Evolutionary conservation across 2,797 vertebrate species (phyloP), one percentile per base, ranked within the genome.

Genomic region (Esox masquinongy): DNA sequence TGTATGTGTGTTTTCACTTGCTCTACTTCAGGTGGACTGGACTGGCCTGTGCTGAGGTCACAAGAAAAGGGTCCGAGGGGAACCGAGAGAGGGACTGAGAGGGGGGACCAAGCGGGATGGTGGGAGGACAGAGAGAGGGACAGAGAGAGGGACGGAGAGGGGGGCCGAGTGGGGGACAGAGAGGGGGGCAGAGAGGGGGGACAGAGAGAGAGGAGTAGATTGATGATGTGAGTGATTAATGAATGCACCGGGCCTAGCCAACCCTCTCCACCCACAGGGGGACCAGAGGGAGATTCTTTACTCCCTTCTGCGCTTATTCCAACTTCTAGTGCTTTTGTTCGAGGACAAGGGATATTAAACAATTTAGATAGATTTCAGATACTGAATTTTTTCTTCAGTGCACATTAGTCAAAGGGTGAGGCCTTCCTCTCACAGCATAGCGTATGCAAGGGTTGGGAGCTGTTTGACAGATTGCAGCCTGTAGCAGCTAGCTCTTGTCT

Each of bases 381-480:
- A 7, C 5, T 4, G 53, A 59, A 22, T 59, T 11, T 59, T 7
- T n/a, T 59, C 2, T 59, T 59, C 8, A 43, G 39, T 43, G 39
- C 39, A 43, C 39, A 31, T 53, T 53, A 19, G 50, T 53, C n/a
- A 4, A 17, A 68, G 16, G 24, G 5, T 26, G 22, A 49, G 43
- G 50, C 50, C n/a, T 6, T 7, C 16, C 24, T 15, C 24, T 8
- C 8, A 49, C 19, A 61, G 29, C 22, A 16, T 73, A 24, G 64
- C 16, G 39, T 74, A 17, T 59, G 8, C 39, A 6, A 0, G 53
- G 19, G n/a, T 3, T 22, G 53, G n/a, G 53, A 59, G n/a, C 6
- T 5, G 53, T 22, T 59, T 19, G 0, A 66, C 73, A 79, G 79
- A 86, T 84, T 80, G 73, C 68, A 74, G 51, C 70, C 26, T 17